Evolutionary conservation across 2,888 invertebrate species (phyloP).

Genomic region (Nasonovia ribisnigri): DNA sequence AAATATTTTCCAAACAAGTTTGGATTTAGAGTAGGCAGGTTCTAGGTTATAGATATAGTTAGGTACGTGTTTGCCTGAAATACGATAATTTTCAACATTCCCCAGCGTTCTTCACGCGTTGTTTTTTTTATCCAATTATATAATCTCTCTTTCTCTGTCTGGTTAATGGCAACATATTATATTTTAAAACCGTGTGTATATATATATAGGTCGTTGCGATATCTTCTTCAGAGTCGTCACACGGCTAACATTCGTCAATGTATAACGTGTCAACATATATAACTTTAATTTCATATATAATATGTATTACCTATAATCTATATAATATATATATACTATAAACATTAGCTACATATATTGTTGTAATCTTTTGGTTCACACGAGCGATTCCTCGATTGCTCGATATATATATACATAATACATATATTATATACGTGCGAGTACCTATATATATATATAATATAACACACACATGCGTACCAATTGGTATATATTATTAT

Average conservation of each 20-base stretch:
- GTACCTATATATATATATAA: neutral
- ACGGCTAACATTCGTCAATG: neutral
- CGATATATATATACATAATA: neutral
- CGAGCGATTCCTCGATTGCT: neutral
- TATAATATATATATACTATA: neutral
- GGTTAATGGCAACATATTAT: neutral
- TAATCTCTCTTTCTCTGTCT: conserved; percentile 1
- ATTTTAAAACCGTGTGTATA: neutral
- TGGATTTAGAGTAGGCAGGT: conserved; percentile 1
- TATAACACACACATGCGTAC: neutral
- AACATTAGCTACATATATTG: neutral
- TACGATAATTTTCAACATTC: conserved; percentile 12
- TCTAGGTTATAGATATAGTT: neutral
- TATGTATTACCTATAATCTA: no score
- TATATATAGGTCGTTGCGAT: conserved; percentile 25
- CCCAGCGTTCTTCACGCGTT: conserved; percentile 20
- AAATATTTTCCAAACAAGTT: conserved; percentile 39
- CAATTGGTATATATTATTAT: neutral
- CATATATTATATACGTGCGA: neutral
- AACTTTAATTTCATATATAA: conserved; percentile 5
- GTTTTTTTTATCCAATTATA: conserved; percentile 27
- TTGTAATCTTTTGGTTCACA: neutral
- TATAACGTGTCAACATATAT: neutral
- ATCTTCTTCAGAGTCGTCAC: conserved; percentile 31
- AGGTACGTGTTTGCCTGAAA: conserved; percentile 22